Conservation (phyloP, 1,140 invertebrate genomes). For the Drosophila cardini region DNA sequence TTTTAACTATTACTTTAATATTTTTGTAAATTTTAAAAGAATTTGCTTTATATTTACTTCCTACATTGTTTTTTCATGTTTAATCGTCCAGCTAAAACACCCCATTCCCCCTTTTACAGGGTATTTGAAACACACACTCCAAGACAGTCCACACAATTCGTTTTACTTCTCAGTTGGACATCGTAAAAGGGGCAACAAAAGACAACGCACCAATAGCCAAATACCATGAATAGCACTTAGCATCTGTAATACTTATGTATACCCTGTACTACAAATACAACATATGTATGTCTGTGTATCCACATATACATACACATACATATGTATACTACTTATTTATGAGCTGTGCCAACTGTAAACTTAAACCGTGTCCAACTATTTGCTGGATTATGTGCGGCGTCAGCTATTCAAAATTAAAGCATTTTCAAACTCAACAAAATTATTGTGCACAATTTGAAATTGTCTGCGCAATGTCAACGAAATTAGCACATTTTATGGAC, state of each 20-base stretch:
- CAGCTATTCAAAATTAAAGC: slow-evolving; percentile 43
- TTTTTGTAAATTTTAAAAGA: too few relatives aligned
- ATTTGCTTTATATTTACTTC: too few relatives aligned
- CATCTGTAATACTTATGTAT: neutral
- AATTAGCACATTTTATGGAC: slow-evolving; percentile 55
- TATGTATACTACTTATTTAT: slow-evolving; percentile 22
- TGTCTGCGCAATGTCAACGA: slow-evolving; percentile 59
- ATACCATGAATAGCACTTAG: slow-evolving; percentile 20
- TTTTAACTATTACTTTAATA: too few relatives aligned
- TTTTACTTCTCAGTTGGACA: slow-evolving; percentile 43
- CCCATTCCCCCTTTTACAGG: neutral
- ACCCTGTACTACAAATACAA: neutral
- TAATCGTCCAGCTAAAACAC: neutral
- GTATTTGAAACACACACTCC: slow-evolving; percentile 6
- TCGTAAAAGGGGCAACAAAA: slow-evolving; percentile 42
- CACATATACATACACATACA: neutral
- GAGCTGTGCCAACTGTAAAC: slow-evolving; percentile 35
- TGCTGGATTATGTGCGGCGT: slow-evolving; percentile 26
- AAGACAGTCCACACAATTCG: slow-evolving; percentile 7
- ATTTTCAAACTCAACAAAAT: slow-evolving; percentile 12
- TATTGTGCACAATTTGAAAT: slow-evolving; percentile 48
- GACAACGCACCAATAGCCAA: slow-evolving; percentile 36
- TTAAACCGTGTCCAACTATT: slow-evolving; percentile 26
- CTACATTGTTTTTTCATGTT: too few relatives aligned
- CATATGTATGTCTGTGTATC: too few relatives aligned